Base-by-base conservation (phyloP, 1,140 invertebrate genomes). In the Halictus rubicundus region DNA sequence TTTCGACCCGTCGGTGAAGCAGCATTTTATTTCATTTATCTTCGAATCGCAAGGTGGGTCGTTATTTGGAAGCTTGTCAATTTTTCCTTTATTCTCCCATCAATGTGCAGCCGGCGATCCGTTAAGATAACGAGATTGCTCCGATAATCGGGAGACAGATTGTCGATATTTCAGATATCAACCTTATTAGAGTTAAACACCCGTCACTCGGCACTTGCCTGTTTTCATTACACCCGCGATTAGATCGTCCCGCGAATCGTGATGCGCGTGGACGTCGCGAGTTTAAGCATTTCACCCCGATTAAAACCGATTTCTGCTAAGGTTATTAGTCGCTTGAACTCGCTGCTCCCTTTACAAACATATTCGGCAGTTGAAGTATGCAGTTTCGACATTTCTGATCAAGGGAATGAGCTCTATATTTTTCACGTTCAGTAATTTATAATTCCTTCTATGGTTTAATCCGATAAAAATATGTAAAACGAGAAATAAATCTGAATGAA, bases 141-240 rank as follows among this genome's bases (percentile, higher is more conserved):
- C 42, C 19, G 32, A 57, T 57, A 42, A 42, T 16, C 0, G 23
- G 19, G 42, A 27, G 73, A 68, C 49, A 68, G 73, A 39, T 75
- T 68, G 63, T 68, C 73, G 32, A 75, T 75, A 75, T 39, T 37
- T 57, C n/a, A n/a, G 37, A 27, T 21, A 57, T 54, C 54, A 68
- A 21, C n/a, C 64, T 19, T 6, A 23, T 42, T 68, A 57, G 39
- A 68, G 52, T 75, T 68, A 75, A n/a, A 57, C 23, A 19, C 19
- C n/a, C 23, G 19, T 8, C 25, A 23, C 16, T 64, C 27, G 1
- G 6, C 21, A 39, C n/a, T 27, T 23, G 60, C 16, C 60, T 14
- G 32, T 75, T 27, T 46, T 66, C 72, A 37, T 42, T 75, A 66
- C 16, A 52, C 7, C 6, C 39, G 16, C 65, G 39, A 66, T 66